Conservation (phyloP, 1,140 invertebrate genomes). For the Pollicipes pollicipes region DNA sequence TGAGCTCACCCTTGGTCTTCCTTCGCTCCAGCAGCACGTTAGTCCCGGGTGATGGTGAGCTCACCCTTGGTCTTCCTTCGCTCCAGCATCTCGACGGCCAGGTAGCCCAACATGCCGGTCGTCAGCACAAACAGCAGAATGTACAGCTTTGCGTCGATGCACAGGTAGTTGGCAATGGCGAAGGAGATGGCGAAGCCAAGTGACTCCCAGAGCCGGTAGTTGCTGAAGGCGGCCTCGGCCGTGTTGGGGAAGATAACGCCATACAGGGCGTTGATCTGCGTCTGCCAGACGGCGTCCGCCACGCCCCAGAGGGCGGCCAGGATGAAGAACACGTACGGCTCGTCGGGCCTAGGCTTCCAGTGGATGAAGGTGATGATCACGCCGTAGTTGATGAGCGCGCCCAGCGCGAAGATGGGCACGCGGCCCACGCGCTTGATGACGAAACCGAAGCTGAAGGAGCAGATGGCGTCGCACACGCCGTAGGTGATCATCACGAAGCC, state of each 20-base stretch:
- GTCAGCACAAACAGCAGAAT: slow-evolving; percentile 19
- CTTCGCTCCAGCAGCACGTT: too few relatives aligned
- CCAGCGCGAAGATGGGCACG: slow-evolving; percentile 60
- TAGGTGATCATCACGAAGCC: slow-evolving; percentile 93
- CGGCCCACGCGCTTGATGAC: slow-evolving; percentile 81
- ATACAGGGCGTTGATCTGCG: slow-evolving; percentile 62
- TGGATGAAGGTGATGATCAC: slow-evolving; percentile 51
- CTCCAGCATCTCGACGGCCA: slow-evolving; percentile 17
- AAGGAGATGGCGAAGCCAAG: slow-evolving; percentile 83
- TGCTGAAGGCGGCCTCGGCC: slow-evolving; percentile 80
- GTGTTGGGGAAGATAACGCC: slow-evolving; percentile 16
- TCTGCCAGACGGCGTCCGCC: slow-evolving; percentile 92
- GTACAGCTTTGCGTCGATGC: slow-evolving; percentile 21
- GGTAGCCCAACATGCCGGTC: slow-evolving; percentile 22
- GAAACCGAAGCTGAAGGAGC: slow-evolving; percentile 75
- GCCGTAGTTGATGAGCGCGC: slow-evolving; percentile 52
- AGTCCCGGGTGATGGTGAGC: neutral
- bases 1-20: too few relatives aligned
- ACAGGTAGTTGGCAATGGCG: slow-evolving; percentile 39
- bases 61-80: neutral
- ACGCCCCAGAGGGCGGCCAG: slow-evolving; percentile 87
- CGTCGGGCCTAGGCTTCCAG: slow-evolving; percentile 22
- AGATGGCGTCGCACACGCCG: slow-evolving; percentile 72
- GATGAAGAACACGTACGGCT: slow-evolving; percentile 70
- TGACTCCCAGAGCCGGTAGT: slow-evolving; percentile 86